A percentile compares a stretch with the other conserved stretches of the same genome.
These are phyloP conservation scores for human DNA, from an alignment of 2,113 vertebrate species.

Conservation along the genomic window DNA sequence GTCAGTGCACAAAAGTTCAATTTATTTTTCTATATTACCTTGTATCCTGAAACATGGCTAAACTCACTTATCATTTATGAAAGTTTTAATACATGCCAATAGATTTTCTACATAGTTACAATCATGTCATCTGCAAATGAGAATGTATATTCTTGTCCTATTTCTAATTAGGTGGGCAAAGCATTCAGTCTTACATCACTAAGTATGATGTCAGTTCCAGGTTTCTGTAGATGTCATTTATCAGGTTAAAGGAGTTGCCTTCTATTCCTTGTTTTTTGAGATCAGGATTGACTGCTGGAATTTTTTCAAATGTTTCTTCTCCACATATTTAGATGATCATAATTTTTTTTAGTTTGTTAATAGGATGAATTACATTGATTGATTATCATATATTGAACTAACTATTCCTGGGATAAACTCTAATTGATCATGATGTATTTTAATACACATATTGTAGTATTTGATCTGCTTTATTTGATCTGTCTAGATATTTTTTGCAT, in stretches of 20 bases:
- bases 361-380: too few relatives aligned
- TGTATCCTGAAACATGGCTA: background rate
- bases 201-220: background rate
- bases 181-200: background rate
- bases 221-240: background rate
- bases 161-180: background rate
- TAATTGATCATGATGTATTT: background rate
- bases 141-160: background rate
- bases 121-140: background rate
- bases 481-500: too few relatives aligned
- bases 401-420: too few relatives aligned
- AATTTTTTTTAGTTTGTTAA: too few relatives aligned
- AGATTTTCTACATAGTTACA: background rate
- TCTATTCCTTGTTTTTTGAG: too few relatives aligned
- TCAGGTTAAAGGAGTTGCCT: too few relatives aligned
- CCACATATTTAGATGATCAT: too few relatives aligned
- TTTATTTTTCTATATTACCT: background rate
- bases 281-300: too few relatives aligned
- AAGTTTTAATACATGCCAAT: background rate
- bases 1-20: background rate
- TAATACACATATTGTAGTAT: background rate
- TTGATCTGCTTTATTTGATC: background rate
- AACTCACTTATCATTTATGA: background rate
- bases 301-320: too few relatives aligned
- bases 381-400: background rate